Conservation (phyloP, 2,797 vertebrate genomes). For the Bradypus variegatus region DNA sequence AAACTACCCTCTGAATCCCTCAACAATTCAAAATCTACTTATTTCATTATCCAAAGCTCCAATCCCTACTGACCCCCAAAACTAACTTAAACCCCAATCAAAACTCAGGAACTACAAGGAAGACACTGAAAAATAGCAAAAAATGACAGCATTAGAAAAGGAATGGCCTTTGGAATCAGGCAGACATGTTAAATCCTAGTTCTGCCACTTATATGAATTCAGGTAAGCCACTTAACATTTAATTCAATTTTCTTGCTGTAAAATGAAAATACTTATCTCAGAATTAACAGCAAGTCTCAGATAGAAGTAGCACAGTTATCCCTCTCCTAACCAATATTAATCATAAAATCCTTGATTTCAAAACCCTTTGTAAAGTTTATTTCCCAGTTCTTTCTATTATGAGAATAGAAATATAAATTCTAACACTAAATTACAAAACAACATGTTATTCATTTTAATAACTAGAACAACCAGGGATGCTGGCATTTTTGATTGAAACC, state of each 20-base stretch:
- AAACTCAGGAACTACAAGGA: background rate
- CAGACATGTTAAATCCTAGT: background rate
- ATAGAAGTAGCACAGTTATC: background rate
- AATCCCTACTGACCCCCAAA: background rate
- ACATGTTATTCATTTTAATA: slow-evolving; percentile 15
- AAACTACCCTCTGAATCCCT: background rate
- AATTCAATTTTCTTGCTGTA: slow-evolving; percentile 40
- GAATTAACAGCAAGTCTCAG: slow-evolving; percentile 1
- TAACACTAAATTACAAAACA: slow-evolving; percentile 4
- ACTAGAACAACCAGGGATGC: background rate
- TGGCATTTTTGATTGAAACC: background rate
- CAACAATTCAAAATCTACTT: slow-evolving; percentile 23
- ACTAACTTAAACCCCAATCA: slow-evolving; percentile 3
- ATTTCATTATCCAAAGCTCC: background rate
- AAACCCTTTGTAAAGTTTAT: slow-evolving; percentile 25
- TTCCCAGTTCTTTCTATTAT: slow-evolving; percentile 13
- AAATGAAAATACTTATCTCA: slow-evolving; percentile 9
- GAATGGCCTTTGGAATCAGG: background rate
- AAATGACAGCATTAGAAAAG: background rate
- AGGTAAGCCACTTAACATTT: background rate
- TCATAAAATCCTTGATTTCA: slow-evolving; percentile 36
- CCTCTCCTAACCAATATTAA: slow-evolving; percentile 19
- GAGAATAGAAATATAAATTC: slow-evolving; percentile 1
- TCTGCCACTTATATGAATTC: background rate
- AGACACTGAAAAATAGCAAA: slow-evolving; percentile 1